phyloP scores from a whole-genome alignment of 2,888 invertebrate genomes.

The Cenopis cana region DNA sequence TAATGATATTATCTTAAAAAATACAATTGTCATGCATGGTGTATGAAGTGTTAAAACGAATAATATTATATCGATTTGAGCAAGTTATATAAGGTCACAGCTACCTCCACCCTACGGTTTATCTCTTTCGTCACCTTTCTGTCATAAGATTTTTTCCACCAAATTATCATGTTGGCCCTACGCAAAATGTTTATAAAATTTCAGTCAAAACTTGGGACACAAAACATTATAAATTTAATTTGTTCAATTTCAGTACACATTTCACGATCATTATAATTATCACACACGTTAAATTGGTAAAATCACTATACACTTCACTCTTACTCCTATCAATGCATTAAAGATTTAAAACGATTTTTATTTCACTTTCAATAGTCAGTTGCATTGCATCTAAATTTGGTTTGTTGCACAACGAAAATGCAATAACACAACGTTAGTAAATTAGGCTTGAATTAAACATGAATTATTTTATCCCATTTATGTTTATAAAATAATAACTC shows the following conservation, averaged over 20 bases:
- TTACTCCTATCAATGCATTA: neutral
- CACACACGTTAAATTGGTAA: conserved; percentile 38
- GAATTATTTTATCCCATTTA: neutral
- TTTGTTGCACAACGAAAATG: neutral
- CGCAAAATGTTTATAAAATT: neutral
- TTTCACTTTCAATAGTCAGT: neutral
- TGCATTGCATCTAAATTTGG: neutral
- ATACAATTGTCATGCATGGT: conserved; percentile 42
- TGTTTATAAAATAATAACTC: neutral
- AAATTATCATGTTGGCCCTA: conserved; percentile 7
- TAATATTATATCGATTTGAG: conserved; percentile 32
- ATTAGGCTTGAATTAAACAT: neutral
- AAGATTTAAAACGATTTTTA: neutral
- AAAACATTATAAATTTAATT: neutral
- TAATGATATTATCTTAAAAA: conserved; percentile 32
- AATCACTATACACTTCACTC: conserved; percentile 26
- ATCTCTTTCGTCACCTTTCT: conserved; percentile 14
- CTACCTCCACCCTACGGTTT: neutral
- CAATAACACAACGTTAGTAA: neutral
- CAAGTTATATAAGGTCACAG: conserved; percentile 14
- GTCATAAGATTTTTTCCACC: conserved; percentile 4
- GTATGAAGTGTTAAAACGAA: conserved; percentile 29
- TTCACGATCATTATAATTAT: conserved; percentile 27
- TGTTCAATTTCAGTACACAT: conserved; percentile 12
- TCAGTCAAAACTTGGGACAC: neutral